Conservation (phyloP, 2,113 vertebrate species). For the Centrocercus urophasianus region DNA sequence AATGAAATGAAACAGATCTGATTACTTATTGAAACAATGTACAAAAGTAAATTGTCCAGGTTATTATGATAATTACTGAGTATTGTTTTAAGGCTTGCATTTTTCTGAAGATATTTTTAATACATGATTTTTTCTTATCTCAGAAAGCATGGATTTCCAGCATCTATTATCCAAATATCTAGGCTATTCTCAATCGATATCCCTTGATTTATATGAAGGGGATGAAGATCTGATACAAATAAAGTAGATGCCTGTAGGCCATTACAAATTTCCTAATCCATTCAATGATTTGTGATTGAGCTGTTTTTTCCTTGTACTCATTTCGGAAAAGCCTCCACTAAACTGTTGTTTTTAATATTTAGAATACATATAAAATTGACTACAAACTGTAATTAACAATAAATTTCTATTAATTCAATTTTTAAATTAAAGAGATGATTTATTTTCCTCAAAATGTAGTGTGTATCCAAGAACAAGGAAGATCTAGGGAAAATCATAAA, state of each 20-base stretch:
- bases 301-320: background rate
- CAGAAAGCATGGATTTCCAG: background rate
- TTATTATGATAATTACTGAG: background rate
- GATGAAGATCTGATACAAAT: background rate
- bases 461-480: background rate
- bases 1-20: background rate
- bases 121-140: background rate
- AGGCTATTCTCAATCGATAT: background rate
- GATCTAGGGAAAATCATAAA: background rate
- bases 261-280: background rate
- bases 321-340: background rate
- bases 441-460: background rate
- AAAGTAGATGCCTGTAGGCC: background rate
- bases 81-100: background rate
- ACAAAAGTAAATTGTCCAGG: background rate
- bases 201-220: background rate
- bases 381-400: background rate
- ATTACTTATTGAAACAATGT: rapidly evolving
- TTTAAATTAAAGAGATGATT: background rate
- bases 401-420: background rate
- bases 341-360: background rate
- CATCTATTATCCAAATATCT: background rate
- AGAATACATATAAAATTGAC: background rate
- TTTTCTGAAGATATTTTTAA: background rate
- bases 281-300: background rate